These are phyloP conservation scores for Aphidius ervi DNA, from an alignment of 1,140 invertebrate genomes.

Conservation along the genomic window DNA sequence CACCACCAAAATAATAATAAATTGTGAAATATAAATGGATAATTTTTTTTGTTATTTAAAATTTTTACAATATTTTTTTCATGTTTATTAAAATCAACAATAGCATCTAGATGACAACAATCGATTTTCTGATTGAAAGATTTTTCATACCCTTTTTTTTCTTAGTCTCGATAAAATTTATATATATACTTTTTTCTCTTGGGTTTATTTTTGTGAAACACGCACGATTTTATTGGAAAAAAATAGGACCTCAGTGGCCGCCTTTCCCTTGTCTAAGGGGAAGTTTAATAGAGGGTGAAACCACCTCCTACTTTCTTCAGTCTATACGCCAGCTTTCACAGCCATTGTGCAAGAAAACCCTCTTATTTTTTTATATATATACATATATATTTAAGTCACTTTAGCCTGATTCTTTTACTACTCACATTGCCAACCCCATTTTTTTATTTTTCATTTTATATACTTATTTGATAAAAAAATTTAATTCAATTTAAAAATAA, in stretches of 20 bases:
- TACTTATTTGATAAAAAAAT: too few species aligned
- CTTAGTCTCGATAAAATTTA: slow-evolving; percentile 6
- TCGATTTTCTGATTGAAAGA: slow-evolving; percentile 27
- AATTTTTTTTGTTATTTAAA: not conserved
- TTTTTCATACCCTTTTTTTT: slow-evolving; percentile 28
- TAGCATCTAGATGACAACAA: slow-evolving; percentile 22
- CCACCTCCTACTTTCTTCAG: slow-evolving; percentile 37
- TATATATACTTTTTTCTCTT: slow-evolving; percentile 11
- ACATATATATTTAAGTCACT: slow-evolving; percentile 21
- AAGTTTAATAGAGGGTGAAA: slow-evolving; percentile 56
- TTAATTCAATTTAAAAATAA: too few species aligned
- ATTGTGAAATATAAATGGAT: too few species aligned
- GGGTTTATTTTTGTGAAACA: slow-evolving; percentile 20
- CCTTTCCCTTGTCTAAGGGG: slow-evolving; percentile 51
- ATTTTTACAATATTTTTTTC: slow-evolving; percentile 5
- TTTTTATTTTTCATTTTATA: not conserved
- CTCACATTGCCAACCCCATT: not conserved
- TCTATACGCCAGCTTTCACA: slow-evolving; percentile 4
- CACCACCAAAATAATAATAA: too few species aligned
- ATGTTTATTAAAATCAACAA: slow-evolving; percentile 18
- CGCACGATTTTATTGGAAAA: slow-evolving; percentile 39
- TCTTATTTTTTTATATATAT: slow-evolving; percentile 15
- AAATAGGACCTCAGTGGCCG: slow-evolving; percentile 38
- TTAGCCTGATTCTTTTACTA: slow-evolving; percentile 10
- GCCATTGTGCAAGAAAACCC: not conserved